Percentiles rank a stretch among this genome's conserved stretches.
Evolutionary conservation across 1,140 invertebrate species (phyloP).

Genomic region (Scaptomyza graminum): DNA sequence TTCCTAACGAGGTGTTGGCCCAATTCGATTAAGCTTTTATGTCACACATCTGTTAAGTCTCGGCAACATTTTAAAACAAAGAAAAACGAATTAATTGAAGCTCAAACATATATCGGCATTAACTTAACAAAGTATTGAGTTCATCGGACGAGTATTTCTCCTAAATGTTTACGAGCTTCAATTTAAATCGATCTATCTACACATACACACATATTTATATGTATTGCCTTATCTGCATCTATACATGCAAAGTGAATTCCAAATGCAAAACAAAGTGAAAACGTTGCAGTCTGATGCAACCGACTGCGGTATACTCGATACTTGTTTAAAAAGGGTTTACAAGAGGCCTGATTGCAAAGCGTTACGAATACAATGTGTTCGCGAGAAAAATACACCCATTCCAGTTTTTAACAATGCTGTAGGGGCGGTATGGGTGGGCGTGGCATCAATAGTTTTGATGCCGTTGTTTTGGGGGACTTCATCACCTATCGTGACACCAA

Average conservation of each 20-base stretch:
- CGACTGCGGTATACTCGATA: too few relatives aligned
- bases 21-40: neutral
- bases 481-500: too few relatives aligned
- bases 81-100: neutral
- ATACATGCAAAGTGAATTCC: conserved; percentile 37
- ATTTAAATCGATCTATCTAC: conserved; percentile 6
- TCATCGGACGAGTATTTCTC: neutral
- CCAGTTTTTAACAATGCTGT: too few relatives aligned
- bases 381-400: too few relatives aligned
- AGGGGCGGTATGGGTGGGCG: too few relatives aligned
- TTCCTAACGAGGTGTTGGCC: neutral
- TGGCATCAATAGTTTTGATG: too few relatives aligned
- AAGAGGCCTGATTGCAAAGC: too few relatives aligned
- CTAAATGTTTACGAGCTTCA: conserved; percentile 2
- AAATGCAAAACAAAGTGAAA: conserved; percentile 1
- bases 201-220: neutral
- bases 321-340: too few relatives aligned
- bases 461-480: too few relatives aligned
- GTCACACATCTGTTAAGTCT: neutral
- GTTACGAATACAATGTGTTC: too few relatives aligned
- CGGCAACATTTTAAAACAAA: neutral
- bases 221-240: conserved; percentile 35
- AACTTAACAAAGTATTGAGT: conserved; percentile 1
- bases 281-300: too few relatives aligned
- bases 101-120: neutral